These are phyloP conservation scores for Masnerella sp. DNA, from an alignment of 2,888 invertebrate genomes.

Conservation along the genomic window DNA sequence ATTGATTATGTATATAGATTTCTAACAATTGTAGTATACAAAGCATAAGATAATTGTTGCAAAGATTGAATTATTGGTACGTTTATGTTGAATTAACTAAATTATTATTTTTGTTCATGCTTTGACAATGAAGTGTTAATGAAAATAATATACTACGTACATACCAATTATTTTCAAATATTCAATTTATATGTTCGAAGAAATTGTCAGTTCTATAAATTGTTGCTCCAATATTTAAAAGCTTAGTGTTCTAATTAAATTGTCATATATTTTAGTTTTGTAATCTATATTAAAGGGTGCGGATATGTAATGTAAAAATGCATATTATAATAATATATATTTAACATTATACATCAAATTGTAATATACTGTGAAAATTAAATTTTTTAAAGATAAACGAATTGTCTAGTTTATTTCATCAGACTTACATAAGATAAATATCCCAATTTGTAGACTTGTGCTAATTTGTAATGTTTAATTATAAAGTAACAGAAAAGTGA, in stretches of 20 bases:
- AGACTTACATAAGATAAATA: too few relatives aligned
- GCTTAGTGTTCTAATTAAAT: neutral
- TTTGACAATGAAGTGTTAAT: too few relatives aligned
- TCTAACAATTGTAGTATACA: conserved; percentile 19
- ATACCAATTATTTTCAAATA: neutral
- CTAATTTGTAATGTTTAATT: too few relatives aligned
- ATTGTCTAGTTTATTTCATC: too few relatives aligned
- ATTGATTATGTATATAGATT: conserved; percentile 18
- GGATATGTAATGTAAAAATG: conserved; percentile 3
- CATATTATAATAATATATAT: neutral
- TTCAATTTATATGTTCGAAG: neutral
- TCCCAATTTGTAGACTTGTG: too few relatives aligned
- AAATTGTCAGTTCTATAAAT: neutral
- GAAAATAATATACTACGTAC: neutral
- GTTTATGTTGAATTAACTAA: neutral
- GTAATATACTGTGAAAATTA: conserved; percentile 21
- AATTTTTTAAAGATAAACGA: too few relatives aligned
- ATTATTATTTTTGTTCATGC: neutral
- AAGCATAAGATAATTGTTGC: neutral
- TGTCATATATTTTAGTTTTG: neutral
- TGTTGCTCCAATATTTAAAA: neutral
- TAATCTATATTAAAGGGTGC: conserved; percentile 2
- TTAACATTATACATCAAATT: neutral
- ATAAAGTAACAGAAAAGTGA: too few relatives aligned
- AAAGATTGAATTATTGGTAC: too few relatives aligned